Evolutionary conservation across 2,888 invertebrate genomes (phyloP).

Genomic region (Cephonodes hylas): DNA sequence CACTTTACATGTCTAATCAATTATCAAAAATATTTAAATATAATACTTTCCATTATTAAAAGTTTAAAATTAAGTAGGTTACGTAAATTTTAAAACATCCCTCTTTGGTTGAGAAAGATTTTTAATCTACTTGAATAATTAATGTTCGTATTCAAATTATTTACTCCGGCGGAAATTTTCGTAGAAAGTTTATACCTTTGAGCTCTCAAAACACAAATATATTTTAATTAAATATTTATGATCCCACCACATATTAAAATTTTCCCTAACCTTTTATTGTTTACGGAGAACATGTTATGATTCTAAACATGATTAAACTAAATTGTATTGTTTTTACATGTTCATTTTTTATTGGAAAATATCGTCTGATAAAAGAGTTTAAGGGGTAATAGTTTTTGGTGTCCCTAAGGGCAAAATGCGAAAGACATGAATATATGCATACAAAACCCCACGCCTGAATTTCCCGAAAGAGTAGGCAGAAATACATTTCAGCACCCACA

Average conservation of each 20-base stretch:
- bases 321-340: background rate
- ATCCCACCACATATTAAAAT: background rate
- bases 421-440: no score
- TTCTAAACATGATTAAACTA: background rate
- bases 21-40: background rate
- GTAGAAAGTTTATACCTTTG: background rate
- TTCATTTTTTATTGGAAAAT: no score
- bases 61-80: background rate
- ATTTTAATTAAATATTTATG: constrained; percentile 2
- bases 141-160: background rate
- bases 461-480: no score
- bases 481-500: no score
- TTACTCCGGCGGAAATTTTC: background rate
- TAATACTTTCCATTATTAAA: background rate
- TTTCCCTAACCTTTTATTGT: background rate
- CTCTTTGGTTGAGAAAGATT: background rate
- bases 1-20: background rate
- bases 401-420: no score
- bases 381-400: no score
- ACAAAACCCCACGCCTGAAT: no score
- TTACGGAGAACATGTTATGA: background rate
- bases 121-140: background rate
- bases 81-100: background rate
- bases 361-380: no score
- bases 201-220: background rate